Percentiles rank a stretch among this genome's conserved stretches.
Conservation (phyloP, 2,113 vertebrate species). For the Apodemus speciosus region DNA sequence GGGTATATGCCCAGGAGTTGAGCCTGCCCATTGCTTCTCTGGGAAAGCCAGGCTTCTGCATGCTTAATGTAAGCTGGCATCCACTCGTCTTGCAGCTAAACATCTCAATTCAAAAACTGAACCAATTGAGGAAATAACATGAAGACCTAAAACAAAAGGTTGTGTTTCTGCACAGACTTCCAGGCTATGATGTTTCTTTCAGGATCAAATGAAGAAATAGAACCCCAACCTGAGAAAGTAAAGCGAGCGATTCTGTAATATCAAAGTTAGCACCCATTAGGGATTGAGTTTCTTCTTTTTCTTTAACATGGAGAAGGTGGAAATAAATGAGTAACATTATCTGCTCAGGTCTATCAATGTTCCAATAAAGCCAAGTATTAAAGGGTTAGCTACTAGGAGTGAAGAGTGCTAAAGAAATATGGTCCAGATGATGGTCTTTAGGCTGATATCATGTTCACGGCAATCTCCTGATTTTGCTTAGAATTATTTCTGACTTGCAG, state of each 20-base stretch:
- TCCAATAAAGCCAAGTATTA: not conserved
- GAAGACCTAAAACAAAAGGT: not conserved
- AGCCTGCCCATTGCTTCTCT: not conserved
- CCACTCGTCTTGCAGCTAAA: not conserved
- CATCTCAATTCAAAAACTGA: constrained; percentile 18
- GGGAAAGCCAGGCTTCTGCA: not conserved
- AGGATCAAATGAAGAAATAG: constrained; percentile 15
- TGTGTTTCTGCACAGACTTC: not conserved
- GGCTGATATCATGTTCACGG: too few species aligned
- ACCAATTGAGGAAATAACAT: not conserved
- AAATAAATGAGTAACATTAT: constrained; percentile 12
- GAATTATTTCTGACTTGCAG: too few species aligned
- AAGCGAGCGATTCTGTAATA: not conserved
- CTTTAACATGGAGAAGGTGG: not conserved
- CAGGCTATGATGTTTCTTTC: not conserved
- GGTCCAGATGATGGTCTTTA: not conserved
- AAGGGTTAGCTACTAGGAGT: not conserved
- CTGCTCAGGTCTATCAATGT: not conserved
- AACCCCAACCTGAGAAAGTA: not conserved
- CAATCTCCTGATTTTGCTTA: too few species aligned
- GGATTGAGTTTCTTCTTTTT: not conserved
- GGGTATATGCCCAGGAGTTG: too few species aligned
- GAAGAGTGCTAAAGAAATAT: not conserved
- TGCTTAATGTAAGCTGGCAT: not conserved
- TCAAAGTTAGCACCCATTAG: not conserved